phyloP scores from a whole-genome alignment of 2,797 vertebrate genomes.

The Saxicola maurus region DNA sequence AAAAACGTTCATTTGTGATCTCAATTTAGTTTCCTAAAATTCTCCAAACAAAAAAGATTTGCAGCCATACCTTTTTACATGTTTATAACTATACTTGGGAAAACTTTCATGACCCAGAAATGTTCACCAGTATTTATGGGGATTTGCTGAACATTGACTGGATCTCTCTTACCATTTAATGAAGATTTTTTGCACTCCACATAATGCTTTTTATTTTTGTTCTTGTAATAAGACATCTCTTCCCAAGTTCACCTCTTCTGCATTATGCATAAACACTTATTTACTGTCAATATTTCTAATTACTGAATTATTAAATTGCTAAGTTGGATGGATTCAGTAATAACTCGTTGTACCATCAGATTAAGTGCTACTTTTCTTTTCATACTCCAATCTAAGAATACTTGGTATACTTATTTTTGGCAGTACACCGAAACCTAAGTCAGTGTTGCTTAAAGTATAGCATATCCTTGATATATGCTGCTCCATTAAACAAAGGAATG shows the following conservation, averaged over 20 bases:
- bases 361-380: background rate
- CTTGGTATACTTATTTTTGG: background rate
- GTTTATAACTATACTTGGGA: background rate
- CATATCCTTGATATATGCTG: background rate
- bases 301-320: background rate
- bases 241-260: background rate
- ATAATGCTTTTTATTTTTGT: background rate
- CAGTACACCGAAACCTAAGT: background rate
- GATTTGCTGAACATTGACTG: background rate
- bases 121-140: background rate
- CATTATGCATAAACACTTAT: background rate
- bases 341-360: background rate
- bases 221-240: background rate
- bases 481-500: conserved; percentile 19
- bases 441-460: conserved; percentile 11
- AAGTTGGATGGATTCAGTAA: background rate
- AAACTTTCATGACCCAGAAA: background rate
- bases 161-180: background rate
- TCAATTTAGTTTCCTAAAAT: background rate
- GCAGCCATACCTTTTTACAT: background rate
- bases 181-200: background rate
- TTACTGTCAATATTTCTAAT: background rate
- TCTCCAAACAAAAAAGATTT: background rate
- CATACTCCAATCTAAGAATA: background rate
- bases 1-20: background rate